Conservation (phyloP, 2,113 vertebrate species). For the Neogale vison region DNA sequence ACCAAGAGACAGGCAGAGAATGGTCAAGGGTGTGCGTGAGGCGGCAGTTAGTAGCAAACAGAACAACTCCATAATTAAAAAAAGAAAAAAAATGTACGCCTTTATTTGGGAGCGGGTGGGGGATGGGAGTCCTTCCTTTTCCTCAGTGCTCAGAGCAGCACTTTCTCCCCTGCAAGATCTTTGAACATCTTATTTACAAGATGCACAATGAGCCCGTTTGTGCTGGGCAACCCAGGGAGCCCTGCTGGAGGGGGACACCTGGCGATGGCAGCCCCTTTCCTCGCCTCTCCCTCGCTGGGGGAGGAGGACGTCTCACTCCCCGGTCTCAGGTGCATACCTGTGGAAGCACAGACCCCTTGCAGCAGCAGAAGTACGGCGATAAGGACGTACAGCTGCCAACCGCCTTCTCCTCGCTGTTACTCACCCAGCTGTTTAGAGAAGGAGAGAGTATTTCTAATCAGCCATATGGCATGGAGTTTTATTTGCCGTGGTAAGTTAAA, state of each 20-base stretch:
- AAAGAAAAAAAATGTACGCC: constrained; percentile 39
- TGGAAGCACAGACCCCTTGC: constrained; percentile 88
- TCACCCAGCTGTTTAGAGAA: constrained; percentile 96
- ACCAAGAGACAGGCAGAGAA: constrained; percentile 47
- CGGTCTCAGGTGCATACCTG: constrained; percentile 89
- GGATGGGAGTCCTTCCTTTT: constrained; percentile 44
- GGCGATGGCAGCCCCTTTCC: constrained; percentile 77
- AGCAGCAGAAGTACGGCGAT: constrained; percentile 89
- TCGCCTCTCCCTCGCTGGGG: constrained; percentile 65
- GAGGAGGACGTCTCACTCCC: constrained; percentile 77
- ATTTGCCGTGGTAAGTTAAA: constrained; percentile 85
- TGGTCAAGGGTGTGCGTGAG: not conserved
- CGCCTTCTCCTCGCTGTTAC: constrained; percentile 93
- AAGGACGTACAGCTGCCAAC: constrained; percentile 93
- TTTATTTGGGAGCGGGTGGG: constrained; percentile 42
- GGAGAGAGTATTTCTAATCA: constrained; percentile 93
- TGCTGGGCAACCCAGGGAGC: constrained; percentile 73
- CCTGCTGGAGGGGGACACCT: constrained; percentile 77
- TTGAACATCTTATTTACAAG: constrained; percentile 79
- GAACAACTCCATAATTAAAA: constrained; percentile 45
- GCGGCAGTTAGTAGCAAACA: constrained; percentile 49
- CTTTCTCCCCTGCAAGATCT: constrained; percentile 76
- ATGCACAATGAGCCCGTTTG: constrained; percentile 71
- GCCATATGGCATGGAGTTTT: constrained; percentile 96
- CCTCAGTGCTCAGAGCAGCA: constrained; percentile 57